Evolutionary conservation across 1,140 invertebrate genomes (phyloP).

Genomic region (Diabrotica virgifera): DNA sequence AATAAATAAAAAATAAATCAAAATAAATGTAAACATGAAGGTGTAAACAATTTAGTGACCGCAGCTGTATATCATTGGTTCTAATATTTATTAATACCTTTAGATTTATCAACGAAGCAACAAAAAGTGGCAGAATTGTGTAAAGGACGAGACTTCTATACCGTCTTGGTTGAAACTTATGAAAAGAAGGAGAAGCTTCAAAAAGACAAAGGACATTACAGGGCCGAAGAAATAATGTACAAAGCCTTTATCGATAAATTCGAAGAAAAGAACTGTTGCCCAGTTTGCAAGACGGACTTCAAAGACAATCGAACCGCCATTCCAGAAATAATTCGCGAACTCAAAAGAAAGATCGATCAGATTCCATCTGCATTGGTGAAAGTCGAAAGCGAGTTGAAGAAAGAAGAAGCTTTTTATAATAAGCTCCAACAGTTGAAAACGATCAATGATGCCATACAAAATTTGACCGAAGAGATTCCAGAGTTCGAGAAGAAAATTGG

Average conservation of each 20-base stretch:
- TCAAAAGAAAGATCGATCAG: slow-evolving; percentile 53
- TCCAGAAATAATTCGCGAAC: slow-evolving; percentile 40
- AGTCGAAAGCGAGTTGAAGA: slow-evolving; percentile 43
- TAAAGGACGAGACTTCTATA: slow-evolving; percentile 44
- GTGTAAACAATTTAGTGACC: too few relatives aligned
- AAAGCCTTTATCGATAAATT: slow-evolving; percentile 47
- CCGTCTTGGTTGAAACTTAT: slow-evolving; percentile 43
- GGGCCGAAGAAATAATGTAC: slow-evolving; percentile 50
- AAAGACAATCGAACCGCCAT: slow-evolving; percentile 27
- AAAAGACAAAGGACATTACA: slow-evolving; percentile 48
- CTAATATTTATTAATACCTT: not conserved
- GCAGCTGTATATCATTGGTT: too few relatives aligned
- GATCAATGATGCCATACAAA: slow-evolving; percentile 35
- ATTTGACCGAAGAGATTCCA: slow-evolving; percentile 30
- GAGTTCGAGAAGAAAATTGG: slow-evolving; percentile 26
- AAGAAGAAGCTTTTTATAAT: slow-evolving; percentile 36
- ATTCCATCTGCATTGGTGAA: slow-evolving; percentile 47
- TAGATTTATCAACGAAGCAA: slow-evolving; percentile 41
- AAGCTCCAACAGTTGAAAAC: slow-evolving; percentile 40
- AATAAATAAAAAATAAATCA: too few relatives aligned
- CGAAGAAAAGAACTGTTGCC: slow-evolving; percentile 41
- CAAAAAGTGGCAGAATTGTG: slow-evolving; percentile 48
- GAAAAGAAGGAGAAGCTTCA: slow-evolving; percentile 48
- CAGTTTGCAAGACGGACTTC: slow-evolving; percentile 43
- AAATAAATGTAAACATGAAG: too few relatives aligned